Evolutionary conservation across 2,113 vertebrate species (phyloP).

Genomic region (Oxygymnocypris stewartii): DNA sequence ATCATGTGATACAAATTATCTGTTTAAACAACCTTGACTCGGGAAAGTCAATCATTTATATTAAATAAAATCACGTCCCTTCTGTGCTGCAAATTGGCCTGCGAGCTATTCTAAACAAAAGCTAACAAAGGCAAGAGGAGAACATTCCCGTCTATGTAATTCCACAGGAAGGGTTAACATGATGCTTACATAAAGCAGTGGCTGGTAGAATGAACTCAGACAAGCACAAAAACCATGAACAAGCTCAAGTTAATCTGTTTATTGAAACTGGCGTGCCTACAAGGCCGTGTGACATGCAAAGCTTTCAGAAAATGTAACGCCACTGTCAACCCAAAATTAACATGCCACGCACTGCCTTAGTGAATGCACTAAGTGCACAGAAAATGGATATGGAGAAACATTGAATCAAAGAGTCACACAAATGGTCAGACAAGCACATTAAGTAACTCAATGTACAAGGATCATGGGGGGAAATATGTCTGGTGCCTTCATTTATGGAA

Average conservation of each 20-base stretch:
- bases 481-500: neutral
- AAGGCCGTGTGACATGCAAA: conserved; percentile 1
- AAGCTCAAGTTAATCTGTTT: conserved; percentile 25
- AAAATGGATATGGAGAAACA: conserved; percentile 21
- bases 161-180: neutral
- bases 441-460: neutral
- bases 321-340: conserved; percentile 31
- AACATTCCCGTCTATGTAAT: neutral
- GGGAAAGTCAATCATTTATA: neutral
- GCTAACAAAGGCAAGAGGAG: neutral
- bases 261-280: conserved; percentile 35
- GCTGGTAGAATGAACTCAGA: neutral
- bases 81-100: neutral
- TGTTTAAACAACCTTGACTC: neutral
- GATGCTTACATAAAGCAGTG: conserved; percentile 10
- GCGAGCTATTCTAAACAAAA: neutral
- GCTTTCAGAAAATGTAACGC: conserved; percentile 23
- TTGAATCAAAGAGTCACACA: neutral
- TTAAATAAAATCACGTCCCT: neutral
- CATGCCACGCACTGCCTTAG: neutral
- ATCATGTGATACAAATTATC: neutral
- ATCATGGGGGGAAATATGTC: neutral
- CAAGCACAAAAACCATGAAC: conserved; percentile 16
- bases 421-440: neutral
- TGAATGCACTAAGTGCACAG: conserved; percentile 15